These are phyloP conservation scores for Ara ararauna DNA, from an alignment of 2,797 vertebrate genomes.

Conservation along the genomic window DNA sequence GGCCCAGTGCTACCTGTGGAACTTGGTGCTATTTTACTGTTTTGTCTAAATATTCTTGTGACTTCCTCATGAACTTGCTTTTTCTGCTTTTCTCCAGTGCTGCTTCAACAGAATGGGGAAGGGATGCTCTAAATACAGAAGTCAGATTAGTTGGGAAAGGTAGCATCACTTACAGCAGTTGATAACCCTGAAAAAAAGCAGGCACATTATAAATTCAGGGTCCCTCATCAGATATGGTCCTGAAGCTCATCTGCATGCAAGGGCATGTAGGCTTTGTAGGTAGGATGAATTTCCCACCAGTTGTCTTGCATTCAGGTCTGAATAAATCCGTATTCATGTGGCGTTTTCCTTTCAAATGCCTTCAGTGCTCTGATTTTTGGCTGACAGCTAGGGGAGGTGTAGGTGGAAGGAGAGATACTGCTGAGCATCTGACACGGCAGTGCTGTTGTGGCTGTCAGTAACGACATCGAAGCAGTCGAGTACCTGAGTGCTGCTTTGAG, in stretches of 20 bases:
- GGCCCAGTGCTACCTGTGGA: background rate
- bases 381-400: constrained; percentile 34
- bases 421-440: background rate
- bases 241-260: background rate
- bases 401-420: constrained; percentile 35
- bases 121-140: background rate
- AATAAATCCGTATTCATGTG: background rate
- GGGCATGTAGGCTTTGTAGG: background rate
- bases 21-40: background rate
- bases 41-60: background rate
- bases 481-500: background rate
- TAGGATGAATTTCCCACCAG: background rate
- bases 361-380: constrained; percentile 32
- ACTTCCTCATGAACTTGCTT: background rate
- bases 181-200: background rate
- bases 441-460: constrained; percentile 45
- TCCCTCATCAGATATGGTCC: background rate
- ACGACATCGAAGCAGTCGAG: background rate
- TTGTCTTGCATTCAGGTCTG: background rate
- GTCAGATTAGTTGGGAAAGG: background rate
- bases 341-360: constrained; percentile 12
- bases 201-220: background rate
- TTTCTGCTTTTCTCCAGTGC: background rate
- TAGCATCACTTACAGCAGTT: background rate
- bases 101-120: background rate